A percentile compares a stretch with the other conserved stretches of the same genome.
Evolutionary conservation across 2,113 vertebrate species (phyloP).

Genomic region (Aix galericulata): DNA sequence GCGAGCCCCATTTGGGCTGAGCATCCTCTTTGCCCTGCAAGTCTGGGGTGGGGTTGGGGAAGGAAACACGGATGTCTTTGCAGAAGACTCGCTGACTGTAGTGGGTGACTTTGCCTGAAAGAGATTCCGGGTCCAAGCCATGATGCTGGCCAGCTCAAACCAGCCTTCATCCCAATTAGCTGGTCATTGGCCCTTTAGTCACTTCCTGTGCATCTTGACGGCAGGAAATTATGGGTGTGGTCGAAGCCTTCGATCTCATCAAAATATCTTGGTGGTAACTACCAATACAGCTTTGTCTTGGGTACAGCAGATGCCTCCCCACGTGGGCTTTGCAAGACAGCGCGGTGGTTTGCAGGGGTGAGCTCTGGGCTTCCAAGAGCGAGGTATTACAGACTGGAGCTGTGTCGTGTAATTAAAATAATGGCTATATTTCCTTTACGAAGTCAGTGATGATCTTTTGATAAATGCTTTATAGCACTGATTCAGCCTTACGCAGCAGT

Average conservation of each 20-base stretch:
- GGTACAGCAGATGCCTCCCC: background rate
- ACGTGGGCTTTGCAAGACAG: background rate
- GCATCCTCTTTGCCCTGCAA: background rate
- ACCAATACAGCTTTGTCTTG: background rate
- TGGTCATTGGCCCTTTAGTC: conserved; percentile 56
- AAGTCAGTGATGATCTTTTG: background rate
- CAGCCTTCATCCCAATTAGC: conserved; percentile 40
- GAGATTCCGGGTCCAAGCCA: too few relatives aligned
- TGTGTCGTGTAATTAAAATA: background rate
- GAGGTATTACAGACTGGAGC: background rate
- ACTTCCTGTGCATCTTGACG: conserved; percentile 24
- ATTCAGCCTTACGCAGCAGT: background rate
- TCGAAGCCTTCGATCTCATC: background rate
- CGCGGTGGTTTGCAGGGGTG: background rate
- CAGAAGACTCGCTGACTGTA: conserved; percentile 10
- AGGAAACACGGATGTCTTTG: background rate
- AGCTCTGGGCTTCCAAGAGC: background rate
- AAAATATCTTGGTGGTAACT: background rate
- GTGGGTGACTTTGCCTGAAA: background rate
- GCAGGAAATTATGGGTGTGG: conserved; percentile 41
- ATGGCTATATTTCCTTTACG: background rate
- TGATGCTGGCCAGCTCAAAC: background rate
- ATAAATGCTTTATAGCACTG: background rate
- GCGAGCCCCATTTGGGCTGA: background rate
- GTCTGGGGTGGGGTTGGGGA: background rate